phyloP scores from a whole-genome alignment of 1,140 invertebrate genomes.

The Caerostris extrusa region DNA sequence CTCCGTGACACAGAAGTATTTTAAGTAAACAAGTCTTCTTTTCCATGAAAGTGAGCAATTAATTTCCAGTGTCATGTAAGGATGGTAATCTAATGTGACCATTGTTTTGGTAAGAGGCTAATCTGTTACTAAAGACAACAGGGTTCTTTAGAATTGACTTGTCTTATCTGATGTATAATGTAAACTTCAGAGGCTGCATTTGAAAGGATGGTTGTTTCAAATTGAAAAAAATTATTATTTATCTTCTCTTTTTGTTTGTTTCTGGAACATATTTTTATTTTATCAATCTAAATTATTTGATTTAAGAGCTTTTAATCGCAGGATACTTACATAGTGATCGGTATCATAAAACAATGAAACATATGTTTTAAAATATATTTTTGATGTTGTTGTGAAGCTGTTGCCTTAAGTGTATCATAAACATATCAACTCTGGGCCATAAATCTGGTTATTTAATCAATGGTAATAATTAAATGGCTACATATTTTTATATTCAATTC shows the following conservation, averaged over 20 bases:
- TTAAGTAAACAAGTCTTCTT: constrained; percentile 8
- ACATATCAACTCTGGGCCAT: no score
- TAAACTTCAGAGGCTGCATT: not conserved
- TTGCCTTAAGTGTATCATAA: no score
- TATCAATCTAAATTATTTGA: not conserved
- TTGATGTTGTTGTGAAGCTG: no score
- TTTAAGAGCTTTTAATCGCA: not conserved
- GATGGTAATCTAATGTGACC: not conserved
- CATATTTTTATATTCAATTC: no score
- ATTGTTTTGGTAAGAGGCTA: not conserved
- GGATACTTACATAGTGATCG: no score
- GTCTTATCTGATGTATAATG: not conserved
- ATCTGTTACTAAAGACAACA: not conserved
- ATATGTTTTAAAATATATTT: no score
- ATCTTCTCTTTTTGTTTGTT: not conserved
- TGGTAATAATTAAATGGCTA: no score
- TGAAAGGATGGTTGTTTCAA: not conserved
- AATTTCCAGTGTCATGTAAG: not conserved
- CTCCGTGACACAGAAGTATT: constrained; percentile 3
- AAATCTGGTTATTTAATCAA: no score
- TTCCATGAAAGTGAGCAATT: not conserved
- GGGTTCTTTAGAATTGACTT: not conserved
- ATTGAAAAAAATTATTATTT: not conserved
- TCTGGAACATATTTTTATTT: not conserved
- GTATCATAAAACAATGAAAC: no score